These are phyloP conservation scores for Sebastes vulpes DNA, from an alignment of 2,797 vertebrate species.

Conservation along the genomic window DNA sequence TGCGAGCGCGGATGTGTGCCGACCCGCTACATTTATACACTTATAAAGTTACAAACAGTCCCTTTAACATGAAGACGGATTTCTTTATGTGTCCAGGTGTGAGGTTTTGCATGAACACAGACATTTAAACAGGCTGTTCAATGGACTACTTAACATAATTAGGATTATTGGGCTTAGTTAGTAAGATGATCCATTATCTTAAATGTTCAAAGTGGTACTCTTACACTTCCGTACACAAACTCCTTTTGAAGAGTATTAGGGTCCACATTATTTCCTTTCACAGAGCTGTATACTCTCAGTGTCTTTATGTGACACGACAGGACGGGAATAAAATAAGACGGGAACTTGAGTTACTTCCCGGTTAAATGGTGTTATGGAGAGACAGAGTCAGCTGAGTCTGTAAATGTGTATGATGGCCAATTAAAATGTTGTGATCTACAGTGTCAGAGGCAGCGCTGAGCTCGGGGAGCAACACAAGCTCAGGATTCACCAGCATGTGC, in stretches of 20 bases:
- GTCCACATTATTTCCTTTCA: not conserved
- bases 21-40: too few relatives aligned
- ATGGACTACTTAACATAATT: not conserved
- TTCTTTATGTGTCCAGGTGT: not conserved
- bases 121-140: too few relatives aligned
- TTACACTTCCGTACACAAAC: not conserved
- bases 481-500: conserved; percentile 32
- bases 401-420: conserved; percentile 45
- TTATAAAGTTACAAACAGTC: too few relatives aligned
- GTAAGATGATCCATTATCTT: not conserved
- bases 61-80: not conserved
- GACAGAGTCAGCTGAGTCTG: conserved; percentile 8
- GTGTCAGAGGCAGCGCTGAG: conserved; percentile 9
- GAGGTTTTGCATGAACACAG: not conserved
- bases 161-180: not conserved
- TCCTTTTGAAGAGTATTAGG: not conserved
- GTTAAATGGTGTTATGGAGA: conserved; percentile 26
- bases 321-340: not conserved
- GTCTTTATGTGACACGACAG: not conserved
- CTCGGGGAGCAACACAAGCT: conserved; percentile 25
- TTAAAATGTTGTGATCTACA: conserved; percentile 60
- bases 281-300: not conserved
- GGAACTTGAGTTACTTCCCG: not conserved
- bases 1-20: too few relatives aligned
- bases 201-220: too few relatives aligned